Evolutionary conservation across 1,140 invertebrate genomes (phyloP), one percentile per base, ranked within the genome.

Genomic region (Apis mellifera): DNA sequence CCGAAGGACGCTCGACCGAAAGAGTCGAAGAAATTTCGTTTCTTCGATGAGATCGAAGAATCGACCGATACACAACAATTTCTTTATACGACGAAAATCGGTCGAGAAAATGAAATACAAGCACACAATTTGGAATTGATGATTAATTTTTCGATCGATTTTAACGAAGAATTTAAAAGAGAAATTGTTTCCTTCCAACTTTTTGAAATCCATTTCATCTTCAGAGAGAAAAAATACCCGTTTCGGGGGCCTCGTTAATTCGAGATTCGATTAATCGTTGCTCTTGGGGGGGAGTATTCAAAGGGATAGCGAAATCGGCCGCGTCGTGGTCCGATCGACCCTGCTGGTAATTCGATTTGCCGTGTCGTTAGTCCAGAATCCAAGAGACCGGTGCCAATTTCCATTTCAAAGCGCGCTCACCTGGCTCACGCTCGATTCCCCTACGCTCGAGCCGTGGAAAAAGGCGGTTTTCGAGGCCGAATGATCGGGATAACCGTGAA

Each of bases 281-380:
- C 32, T 7, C 32, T 42, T 42, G 32, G 32, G 32, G 32, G 3
- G 32, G 32, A 2, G 32, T 7, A 0, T 42, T 42, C 32, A 42
- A 42, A 42, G 32, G 32, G 32, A 42, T 5, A 5, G 32, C 55
- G 72, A 68, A 75, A 68, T 81, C 79, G 66, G 79, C 79, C 62
- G 8, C 17, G 26, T 17, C 71, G 57, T 60, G 65, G 71, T 23
- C 52, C 73, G 82, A 88, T 88, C 86, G 78, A 76, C 77, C 76
- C 50, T 42, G 75, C 73, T 17, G 77, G 71, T 87, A 88, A 89
- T 89, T 88, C 81, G 86, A 88, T 89, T 89, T 89, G 60, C 66
- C 72, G 69, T 89, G 86, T 88, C 86, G 86, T 86, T 86, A 86
- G 77, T 87, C 70, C n/a, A 86, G 84, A 86, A 87, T 85, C 80